Conservation (phyloP, 2,888 invertebrate genomes). For the Leucophenga montana region DNA sequence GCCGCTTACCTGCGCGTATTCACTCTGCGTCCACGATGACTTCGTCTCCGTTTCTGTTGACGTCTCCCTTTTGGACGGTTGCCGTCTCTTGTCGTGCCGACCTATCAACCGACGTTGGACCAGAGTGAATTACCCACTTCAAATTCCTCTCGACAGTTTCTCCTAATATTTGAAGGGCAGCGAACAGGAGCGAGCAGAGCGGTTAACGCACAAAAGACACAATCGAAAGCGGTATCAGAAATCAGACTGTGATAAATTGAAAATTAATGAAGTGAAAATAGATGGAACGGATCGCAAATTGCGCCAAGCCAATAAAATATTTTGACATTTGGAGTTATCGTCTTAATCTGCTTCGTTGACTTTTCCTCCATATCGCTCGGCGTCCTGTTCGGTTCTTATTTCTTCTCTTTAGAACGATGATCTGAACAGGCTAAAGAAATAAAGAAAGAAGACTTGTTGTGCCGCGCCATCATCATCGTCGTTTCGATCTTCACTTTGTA, state of each 20-base stretch:
- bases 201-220: constrained; percentile 30
- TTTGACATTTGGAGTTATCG: constrained; percentile 72
- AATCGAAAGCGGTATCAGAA: constrained; percentile 59
- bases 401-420: background rate
- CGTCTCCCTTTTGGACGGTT: constrained; percentile 32
- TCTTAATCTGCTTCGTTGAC: constrained; percentile 71
- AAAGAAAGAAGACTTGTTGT: background rate
- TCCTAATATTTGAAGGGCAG: background rate
- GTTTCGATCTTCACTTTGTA: constrained; percentile 13
- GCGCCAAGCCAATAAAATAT: constrained; percentile 72
- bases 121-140: constrained; percentile 13
- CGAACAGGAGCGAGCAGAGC: constrained; percentile 22
- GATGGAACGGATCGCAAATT: constrained; percentile 73
- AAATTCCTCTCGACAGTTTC: background rate
- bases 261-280: constrained; percentile 73
- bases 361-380: constrained; percentile 53
- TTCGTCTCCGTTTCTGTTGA: constrained; percentile 20
- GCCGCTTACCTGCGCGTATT: constrained; percentile 59
- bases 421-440: background rate
- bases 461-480: constrained; percentile 7
- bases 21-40: constrained; percentile 42
- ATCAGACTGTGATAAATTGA: constrained; percentile 72
- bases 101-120: constrained; percentile 26
- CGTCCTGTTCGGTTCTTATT: constrained; percentile 34
- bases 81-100: constrained; percentile 39